Base-by-base conservation (phyloP, 2,797 vertebrate genomes). In the Synaphobranchus kaupii region DNA sequence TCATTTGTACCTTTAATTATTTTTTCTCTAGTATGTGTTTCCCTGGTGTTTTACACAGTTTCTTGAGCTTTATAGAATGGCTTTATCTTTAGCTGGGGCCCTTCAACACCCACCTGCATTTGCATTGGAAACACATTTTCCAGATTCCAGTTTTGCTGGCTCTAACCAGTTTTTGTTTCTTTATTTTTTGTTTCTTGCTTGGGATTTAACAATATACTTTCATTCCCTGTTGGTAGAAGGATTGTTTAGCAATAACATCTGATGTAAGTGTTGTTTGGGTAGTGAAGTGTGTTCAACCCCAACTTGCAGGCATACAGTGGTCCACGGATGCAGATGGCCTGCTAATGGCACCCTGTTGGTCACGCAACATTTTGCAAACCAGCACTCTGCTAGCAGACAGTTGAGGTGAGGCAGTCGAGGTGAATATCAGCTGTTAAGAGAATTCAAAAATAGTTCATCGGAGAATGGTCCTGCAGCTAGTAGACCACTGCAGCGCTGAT, bases 41-140 rank as follows among this genome's bases (percentile, higher is more conserved):
- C 7, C 0, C 44, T 34, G 31, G 47, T 80, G 50, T 44, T 86
- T 22, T 58, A 34, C 20, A 34, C 31, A 73, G 68, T 73, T 3
- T 10, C 12, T 88, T 39, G 58, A 60, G 60, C 7, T 39, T 31
- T n/a, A 85, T 89, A 68, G 56, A 44, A 12, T 52, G 68, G n/a
- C 25, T 88, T 89, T 89, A 89, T n/a, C 50, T 90, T 88, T 88
- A 84, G 48, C 86, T 88, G 89, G 84, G 87, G 88, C 85, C 86
- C 52, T 80, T 82, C 28, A 81, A 20, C 80, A 12, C 82, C 88
- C 81, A 87, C 78, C n/a, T n/a, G n/a, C 84, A 87, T 88, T 73
- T 89, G 83, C 80, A 81, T 86, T 90, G 89, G 90, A 91, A 86
- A 52, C 25, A 34, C 56, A 88, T 93, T 90, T 92, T 90, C 90